Evolutionary conservation across 1,140 invertebrate genomes (phyloP).

Genomic region (Pemphigus obesinymphae): DNA sequence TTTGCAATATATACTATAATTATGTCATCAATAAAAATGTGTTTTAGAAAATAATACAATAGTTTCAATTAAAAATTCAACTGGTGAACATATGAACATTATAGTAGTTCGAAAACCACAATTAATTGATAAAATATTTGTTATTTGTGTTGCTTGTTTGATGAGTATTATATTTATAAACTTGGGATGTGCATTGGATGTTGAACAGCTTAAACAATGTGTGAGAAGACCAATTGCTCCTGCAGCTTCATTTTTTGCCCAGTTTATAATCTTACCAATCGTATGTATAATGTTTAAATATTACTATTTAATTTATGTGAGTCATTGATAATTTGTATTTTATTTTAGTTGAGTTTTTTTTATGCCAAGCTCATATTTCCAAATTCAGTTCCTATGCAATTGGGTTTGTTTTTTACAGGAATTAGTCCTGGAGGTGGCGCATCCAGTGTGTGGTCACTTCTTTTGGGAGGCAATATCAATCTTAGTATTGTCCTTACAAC

Average conservation of each 20-base stretch:
- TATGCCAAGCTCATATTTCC: constrained; percentile 70
- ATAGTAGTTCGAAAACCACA: constrained; percentile 61
- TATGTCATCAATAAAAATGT: neutral
- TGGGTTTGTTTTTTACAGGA: constrained; percentile 88
- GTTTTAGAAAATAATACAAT: constrained; percentile 12
- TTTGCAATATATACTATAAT: neutral
- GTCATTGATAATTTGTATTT: neutral
- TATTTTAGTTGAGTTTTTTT: constrained; percentile 67
- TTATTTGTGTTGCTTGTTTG: constrained; percentile 68
- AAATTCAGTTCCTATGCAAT: constrained; percentile 62
- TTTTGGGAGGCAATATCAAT: constrained; percentile 82
- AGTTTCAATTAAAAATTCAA: neutral
- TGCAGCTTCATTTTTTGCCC: constrained; percentile 72
- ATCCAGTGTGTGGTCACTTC: constrained; percentile 91
- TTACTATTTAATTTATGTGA: neutral
- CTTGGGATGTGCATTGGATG: constrained; percentile 86
- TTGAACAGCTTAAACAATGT: constrained; percentile 64
- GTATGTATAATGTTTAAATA: constrained; percentile 55
- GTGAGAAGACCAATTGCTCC: constrained; percentile 76
- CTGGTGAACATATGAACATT: constrained; percentile 53
- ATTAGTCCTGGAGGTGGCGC: constrained; percentile 87
- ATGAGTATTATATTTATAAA: constrained; percentile 86
- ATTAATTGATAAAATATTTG: constrained; percentile 71
- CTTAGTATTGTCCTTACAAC: constrained; percentile 90
- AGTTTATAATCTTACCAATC: constrained; percentile 85